A percentile compares a stretch with the other conserved stretches of the same genome.
These are phyloP conservation scores for Drosophila leontia DNA, from an alignment of 1,140 invertebrate genomes.

Conservation along the genomic window DNA sequence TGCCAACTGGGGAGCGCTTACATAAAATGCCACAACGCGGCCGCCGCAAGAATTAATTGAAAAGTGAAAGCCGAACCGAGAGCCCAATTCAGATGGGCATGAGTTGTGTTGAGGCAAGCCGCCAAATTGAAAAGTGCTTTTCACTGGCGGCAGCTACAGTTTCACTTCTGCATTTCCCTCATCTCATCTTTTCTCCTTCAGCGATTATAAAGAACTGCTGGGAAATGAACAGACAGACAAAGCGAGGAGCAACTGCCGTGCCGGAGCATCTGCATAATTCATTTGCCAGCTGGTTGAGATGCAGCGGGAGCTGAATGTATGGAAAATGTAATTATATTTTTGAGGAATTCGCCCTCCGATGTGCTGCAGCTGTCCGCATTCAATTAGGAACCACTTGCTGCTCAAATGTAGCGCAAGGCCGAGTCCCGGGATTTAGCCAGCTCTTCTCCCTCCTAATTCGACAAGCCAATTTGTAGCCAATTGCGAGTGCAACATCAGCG, in stretches of 20 bases:
- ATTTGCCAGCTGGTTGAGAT: conserved; percentile 29
- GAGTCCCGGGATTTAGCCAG: conserved; percentile 5
- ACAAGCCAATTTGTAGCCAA: conserved; percentile 79
- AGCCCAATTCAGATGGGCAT: conserved; percentile 25
- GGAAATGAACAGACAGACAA: conserved; percentile 41
- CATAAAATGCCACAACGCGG: conserved; percentile 57
- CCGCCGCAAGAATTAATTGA: conserved; percentile 70
- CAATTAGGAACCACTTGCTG: conserved; percentile 55
- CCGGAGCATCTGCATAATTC: conserved; percentile 52
- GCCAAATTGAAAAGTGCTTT: conserved; percentile 62
- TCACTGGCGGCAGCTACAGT: conserved; percentile 53
- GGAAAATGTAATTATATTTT: conserved; percentile 70
- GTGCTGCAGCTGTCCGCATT: conserved; percentile 38
- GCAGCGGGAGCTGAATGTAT: conserved; percentile 27
- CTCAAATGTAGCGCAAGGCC: conserved; percentile 69
- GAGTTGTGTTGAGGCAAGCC: conserved; percentile 50
- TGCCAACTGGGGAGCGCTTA: conserved; percentile 47
- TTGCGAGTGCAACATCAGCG: conserved; percentile 61
- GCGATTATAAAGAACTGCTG: conserved; percentile 21
- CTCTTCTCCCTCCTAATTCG: conserved; percentile 50
- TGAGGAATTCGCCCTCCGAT: not conserved
- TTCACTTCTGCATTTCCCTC: conserved; percentile 50
- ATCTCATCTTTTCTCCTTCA: not conserved
- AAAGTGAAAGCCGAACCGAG: conserved; percentile 66
- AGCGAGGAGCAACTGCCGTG: not conserved